Base-by-base conservation (phyloP, 1,140 invertebrate genomes). In the Cydia fagiglandana region DNA sequence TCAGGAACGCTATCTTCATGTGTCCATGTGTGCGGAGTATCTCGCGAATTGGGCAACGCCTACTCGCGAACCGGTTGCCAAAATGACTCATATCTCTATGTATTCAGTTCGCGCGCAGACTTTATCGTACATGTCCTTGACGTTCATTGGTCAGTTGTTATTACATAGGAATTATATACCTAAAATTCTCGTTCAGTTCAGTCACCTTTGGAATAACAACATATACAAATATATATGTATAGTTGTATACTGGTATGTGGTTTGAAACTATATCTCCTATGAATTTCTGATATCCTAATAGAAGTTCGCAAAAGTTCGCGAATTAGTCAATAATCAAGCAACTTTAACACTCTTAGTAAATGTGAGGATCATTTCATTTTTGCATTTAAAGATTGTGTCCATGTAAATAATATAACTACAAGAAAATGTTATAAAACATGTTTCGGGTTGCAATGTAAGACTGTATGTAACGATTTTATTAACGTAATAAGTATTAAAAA, bases 21-120 rank as follows among this genome's bases (percentile, higher is more conserved):
- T 79, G 66, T 79, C 30, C 64, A 28, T 81, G 81, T 86, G 82
- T 83, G 83, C 83, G 80, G 17, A 12, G n/a, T 56, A 75, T 85
- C 84, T 86, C 83, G 82, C 79, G 82, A 86, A 88, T 85, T 81
- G 86, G 56, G 84, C 73, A 78, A 85, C 88, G 88, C 89, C 89
- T 82, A 77, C 82, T 83, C 77, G 80, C 81, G 80, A 81, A 85
- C 82, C 83, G 79, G 83, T 86, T 86, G 87, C 86, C 84, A 91
- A 89, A 89, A 89, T 84, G 84, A 86, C 75, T 89, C 83, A 87
- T 81, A 70, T 70, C 66, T n/a, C 66, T 70, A 70, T 70, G 66
- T 70, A 20, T 70, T 70, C 7, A 70, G 34, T 70, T 45, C 30
- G 66, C 66, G 73, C 76, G 73, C 66, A 45, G 2, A 75, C 17